Base-by-base conservation (phyloP, 2,888 invertebrate genomes). In the Lithophane leautieri region DNA sequence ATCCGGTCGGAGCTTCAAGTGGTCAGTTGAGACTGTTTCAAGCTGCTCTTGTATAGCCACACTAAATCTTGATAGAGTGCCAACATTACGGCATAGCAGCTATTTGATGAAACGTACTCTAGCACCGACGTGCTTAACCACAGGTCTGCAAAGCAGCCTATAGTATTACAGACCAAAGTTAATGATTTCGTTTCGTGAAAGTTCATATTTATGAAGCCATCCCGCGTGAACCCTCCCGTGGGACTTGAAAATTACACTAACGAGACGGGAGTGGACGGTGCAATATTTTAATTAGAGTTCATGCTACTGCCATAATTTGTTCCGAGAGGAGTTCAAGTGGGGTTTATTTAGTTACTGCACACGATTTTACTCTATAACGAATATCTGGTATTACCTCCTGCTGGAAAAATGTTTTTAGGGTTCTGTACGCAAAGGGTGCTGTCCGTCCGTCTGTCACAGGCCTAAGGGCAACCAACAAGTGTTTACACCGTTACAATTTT, bases 211-310 rank as follows among this genome's bases (percentile, higher is more conserved):
- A 63, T 47, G 44, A 40, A 28, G 42, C 14, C 7, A 28, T 42
- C 34, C 28, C n/a, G 22, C 25, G 14, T 22, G 6, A 14, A 28
- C 22, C 25, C 11, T 28, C 16, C 11, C 62, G 16, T 9, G 44
- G 11, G 25, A 22, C 70, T 70, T 44, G 16, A 68, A 44, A 14
- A 44, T 28, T 22, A 58, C 34, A 56, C 4, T 58, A 47, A 25
- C 28, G 40, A 40, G n/a, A 4, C 40, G 11, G 16, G 19, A 73
- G n/a, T 73, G 65, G 50, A 50, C 58, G 2, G 47, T 25, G 47
- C 40, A n/a, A 50, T 14, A 14, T 65, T 50, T 47, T 42, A 73
- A 73, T 63, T 42, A 19, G 47, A 40, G 50, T 50, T 40, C 40
- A 63, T 61, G n/a, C 28, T 12, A 42, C 22, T 28, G 40, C 47